These are phyloP conservation scores for Orthosia incerta DNA, from an alignment of 2,888 invertebrate genomes.

Conservation along the genomic window DNA sequence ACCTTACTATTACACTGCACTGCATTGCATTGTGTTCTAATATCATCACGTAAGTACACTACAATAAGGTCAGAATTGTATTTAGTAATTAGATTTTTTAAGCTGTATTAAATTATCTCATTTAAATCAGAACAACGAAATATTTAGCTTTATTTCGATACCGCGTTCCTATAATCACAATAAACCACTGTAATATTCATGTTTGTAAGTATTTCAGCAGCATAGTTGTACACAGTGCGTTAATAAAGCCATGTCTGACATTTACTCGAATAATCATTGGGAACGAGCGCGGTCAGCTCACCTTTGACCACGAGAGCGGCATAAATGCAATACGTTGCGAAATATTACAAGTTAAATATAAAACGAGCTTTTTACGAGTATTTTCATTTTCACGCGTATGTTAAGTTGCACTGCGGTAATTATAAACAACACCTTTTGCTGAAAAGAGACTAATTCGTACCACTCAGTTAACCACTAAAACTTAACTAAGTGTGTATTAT, in stretches of 20 bases:
- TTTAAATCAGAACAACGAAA: neutral
- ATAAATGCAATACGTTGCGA: neutral
- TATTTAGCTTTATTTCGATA: neutral
- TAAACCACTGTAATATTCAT: neutral
- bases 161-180: neutral
- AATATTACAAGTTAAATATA: conserved; percentile 9
- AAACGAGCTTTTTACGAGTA: neutral
- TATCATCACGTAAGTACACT: too few relatives aligned
- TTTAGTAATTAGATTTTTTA: neutral
- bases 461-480: too few relatives aligned
- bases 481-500: too few relatives aligned
- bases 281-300: neutral
- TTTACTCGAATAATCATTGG: conserved; percentile 13
- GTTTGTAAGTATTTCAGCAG: neutral
- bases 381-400: neutral
- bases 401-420: neutral
- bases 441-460: too few relatives aligned
- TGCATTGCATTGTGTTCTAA: too few relatives aligned
- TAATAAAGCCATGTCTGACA: conserved; percentile 1
- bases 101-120: neutral
- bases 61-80: too few relatives aligned
- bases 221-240: neutral
- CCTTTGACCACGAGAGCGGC: neutral
- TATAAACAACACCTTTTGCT: too few relatives aligned
- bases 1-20: too few relatives aligned